phyloP scores from a whole-genome alignment of 2,888 invertebrate genomes.

The Argyresthia albistria region DNA sequence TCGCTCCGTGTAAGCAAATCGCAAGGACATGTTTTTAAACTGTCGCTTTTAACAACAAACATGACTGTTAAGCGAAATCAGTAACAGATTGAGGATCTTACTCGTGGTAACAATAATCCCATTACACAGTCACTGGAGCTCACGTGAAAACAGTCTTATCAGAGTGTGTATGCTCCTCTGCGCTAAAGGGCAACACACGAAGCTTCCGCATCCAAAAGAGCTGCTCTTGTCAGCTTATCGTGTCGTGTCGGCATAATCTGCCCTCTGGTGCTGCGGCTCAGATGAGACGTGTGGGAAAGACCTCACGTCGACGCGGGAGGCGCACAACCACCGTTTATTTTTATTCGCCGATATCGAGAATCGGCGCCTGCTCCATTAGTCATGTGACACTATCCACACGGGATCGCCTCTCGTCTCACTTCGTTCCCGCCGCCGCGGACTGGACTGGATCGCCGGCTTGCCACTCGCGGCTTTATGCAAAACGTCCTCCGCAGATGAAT shows the following conservation, averaged over 20 bases:
- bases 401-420: constrained; percentile 53
- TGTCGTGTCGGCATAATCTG: background rate
- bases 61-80: too few species aligned
- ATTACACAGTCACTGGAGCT: too few species aligned
- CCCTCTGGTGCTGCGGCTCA: constrained; percentile 1
- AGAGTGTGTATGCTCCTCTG: too few species aligned
- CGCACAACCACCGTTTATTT: constrained; percentile 38
- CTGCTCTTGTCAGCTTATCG: background rate
- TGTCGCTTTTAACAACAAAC: too few species aligned
- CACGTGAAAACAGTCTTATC: too few species aligned
- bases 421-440: constrained; percentile 30
- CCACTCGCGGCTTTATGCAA: constrained; percentile 35
- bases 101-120: too few species aligned
- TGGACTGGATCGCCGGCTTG: constrained; percentile 30
- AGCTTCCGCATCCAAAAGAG: background rate
- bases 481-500: constrained; percentile 55
- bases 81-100: too few species aligned
- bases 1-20: too few species aligned
- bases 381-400: constrained; percentile 68
- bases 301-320: constrained; percentile 21
- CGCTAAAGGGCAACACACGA: background rate
- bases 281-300: constrained; percentile 15
- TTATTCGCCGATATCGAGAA: constrained; percentile 65
- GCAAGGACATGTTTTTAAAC: too few species aligned
- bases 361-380: constrained; percentile 71